Evolutionary conservation across 1,140 invertebrate genomes (phyloP).

Genomic region (Daktulosphaira vitifoliae): DNA sequence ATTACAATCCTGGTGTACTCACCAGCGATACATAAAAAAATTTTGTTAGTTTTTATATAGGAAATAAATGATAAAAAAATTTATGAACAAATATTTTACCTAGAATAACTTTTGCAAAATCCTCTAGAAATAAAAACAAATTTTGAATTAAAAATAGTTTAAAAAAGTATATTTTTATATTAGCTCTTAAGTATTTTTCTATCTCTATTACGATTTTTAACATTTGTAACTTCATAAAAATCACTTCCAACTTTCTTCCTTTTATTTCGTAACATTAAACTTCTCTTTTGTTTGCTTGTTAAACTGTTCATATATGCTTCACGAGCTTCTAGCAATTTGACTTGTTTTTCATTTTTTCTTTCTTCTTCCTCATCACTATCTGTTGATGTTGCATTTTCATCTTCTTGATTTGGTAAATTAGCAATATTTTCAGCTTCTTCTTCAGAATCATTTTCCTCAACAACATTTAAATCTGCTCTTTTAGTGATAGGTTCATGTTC

Average conservation of each 20-base stretch:
- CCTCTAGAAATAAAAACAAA: too few species aligned
- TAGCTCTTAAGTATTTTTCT: neutral
- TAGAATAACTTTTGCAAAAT: too few species aligned
- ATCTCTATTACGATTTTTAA: constrained; percentile 66
- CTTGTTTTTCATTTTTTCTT: constrained; percentile 31
- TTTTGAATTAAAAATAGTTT: neutral
- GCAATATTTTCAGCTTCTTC: constrained; percentile 29
- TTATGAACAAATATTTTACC: too few species aligned
- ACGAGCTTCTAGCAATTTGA: constrained; percentile 44
- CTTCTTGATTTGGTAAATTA: constrained; percentile 8
- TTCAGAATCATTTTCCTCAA: constrained; percentile 34
- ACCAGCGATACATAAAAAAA: too few species aligned
- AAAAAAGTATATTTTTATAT: constrained; percentile 10
- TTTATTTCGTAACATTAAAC: constrained; percentile 61
- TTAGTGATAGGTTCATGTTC: constrained; percentile 41
- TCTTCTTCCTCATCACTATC: constrained; percentile 43
- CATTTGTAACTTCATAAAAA: constrained; percentile 87
- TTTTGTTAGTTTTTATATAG: too few species aligned
- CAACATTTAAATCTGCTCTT: constrained; percentile 39
- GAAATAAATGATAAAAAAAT: too few species aligned
- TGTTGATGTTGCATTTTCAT: constrained; percentile 39
- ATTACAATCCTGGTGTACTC: too few species aligned
- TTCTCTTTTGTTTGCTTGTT: constrained; percentile 68
- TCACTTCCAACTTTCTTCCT: constrained; percentile 83
- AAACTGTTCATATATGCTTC: constrained; percentile 41